A percentile compares a stretch with the other conserved stretches of the same genome.
phyloP scores from a whole-genome alignment of 2,797 vertebrate species.

The Ficedula albicollis region DNA sequence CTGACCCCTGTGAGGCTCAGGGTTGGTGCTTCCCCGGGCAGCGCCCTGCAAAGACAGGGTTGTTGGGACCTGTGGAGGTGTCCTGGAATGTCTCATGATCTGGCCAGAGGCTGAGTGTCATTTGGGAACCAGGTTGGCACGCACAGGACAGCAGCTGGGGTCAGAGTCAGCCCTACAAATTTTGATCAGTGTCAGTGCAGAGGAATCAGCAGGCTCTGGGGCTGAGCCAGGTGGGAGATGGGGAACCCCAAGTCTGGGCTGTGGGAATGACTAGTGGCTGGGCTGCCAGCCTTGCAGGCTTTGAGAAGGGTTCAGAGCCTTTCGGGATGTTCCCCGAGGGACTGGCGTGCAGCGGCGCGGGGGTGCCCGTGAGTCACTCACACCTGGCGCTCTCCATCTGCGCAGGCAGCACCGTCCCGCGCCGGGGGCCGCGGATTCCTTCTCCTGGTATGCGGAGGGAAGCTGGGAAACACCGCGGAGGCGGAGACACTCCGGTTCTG shows the following conservation, averaged over 20 bases:
- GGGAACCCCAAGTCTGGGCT: neutral
- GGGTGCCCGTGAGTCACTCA: neutral
- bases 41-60: neutral
- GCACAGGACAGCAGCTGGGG: fast-evolving
- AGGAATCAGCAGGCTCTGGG: neutral
- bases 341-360: neutral
- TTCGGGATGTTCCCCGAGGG: neutral
- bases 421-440: conserved; percentile 37
- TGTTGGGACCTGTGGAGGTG: neutral
- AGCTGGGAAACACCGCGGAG: neutral
- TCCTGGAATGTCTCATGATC: neutral
- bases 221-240: neutral
- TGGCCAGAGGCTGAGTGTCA: neutral
- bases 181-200: neutral
- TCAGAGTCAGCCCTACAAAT: neutral
- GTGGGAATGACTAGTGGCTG: neutral
- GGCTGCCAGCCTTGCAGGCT: neutral
- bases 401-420: neutral
- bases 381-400: conserved; percentile 14
- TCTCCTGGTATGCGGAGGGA: neutral
- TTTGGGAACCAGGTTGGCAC: neutral
- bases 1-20: fast-evolving
- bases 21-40: neutral
- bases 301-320: neutral
- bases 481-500: neutral